phyloP scores from a whole-genome alignment of 2,888 invertebrate genomes.

The Horisme vitalbata region DNA sequence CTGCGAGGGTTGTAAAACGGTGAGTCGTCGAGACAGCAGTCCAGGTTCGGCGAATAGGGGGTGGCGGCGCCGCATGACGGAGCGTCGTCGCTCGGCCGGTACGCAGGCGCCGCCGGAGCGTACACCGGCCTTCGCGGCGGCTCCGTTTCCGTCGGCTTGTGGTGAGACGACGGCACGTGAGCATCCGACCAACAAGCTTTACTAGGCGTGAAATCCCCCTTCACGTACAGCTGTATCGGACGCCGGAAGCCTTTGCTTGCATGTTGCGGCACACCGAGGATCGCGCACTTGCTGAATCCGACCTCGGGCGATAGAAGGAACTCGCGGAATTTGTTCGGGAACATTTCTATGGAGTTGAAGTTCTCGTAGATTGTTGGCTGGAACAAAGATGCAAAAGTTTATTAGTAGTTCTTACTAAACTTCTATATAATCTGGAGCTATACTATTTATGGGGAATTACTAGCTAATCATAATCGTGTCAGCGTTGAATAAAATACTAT shows the following conservation, averaged over 20 bases:
- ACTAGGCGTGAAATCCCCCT: slow-evolving; percentile 85
- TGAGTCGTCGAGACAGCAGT: slow-evolving; percentile 72
- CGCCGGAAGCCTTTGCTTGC: slow-evolving; percentile 94
- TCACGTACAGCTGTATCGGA: slow-evolving; percentile 88
- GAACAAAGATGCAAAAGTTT: slow-evolving; percentile 45
- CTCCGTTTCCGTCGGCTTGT: slow-evolving; percentile 77
- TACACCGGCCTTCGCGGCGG: slow-evolving; percentile 79
- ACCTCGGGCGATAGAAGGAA: slow-evolving; percentile 95
- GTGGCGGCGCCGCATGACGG: slow-evolving; percentile 79
- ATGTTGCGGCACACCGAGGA: slow-evolving; percentile 91
- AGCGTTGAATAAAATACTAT: too few relatives aligned
- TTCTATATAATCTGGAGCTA: too few relatives aligned
- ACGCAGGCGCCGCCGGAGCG: slow-evolving; percentile 73
- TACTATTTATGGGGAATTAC: too few relatives aligned
- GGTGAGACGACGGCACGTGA: slow-evolving; percentile 85
- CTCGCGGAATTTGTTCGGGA: slow-evolving; percentile 96
- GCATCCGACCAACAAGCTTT: slow-evolving; percentile 86
- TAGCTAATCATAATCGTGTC: too few relatives aligned
- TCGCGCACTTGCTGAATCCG: slow-evolving; percentile 95
- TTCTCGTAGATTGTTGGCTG: slow-evolving; percentile 93
- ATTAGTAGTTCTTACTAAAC: too few relatives aligned
- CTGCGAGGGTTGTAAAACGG: slow-evolving; percentile 80
- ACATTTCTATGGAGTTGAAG: slow-evolving; percentile 92
- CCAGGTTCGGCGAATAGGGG: slow-evolving; percentile 75
- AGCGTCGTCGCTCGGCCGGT: slow-evolving; percentile 77